Percentiles rank a stretch among this genome's conserved stretches.
phyloP scores from a whole-genome alignment of 1,140 invertebrate genomes.

The Oryzaephilus surinamensis region DNA sequence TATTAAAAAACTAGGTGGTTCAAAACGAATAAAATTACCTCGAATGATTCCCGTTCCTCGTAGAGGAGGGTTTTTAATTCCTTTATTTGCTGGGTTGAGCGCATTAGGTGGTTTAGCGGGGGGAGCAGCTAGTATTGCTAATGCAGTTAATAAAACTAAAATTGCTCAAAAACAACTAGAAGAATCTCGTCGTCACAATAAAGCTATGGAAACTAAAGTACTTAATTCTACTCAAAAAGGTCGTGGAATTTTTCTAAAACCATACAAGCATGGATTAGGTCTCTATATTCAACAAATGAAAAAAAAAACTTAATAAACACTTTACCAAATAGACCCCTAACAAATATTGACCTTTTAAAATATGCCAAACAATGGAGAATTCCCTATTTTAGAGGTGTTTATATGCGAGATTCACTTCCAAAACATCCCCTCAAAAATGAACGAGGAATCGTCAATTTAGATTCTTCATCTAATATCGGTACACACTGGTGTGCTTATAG shows the following conservation, averaged over 20 bases:
- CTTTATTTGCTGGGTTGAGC: not conserved
- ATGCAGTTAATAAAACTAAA: constrained; percentile 6
- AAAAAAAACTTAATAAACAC: not conserved
- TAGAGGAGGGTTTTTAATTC: constrained; percentile 2
- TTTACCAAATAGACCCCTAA: constrained; percentile 1
- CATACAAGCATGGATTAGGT: too few species aligned
- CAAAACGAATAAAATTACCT: too few species aligned
- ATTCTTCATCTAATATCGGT: constrained; percentile 16
- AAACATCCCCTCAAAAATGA: constrained; percentile 14
- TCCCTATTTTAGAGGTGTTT: constrained; percentile 22
- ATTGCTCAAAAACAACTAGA: too few species aligned
- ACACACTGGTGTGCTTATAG: constrained; percentile 30
- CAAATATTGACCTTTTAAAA: constrained; percentile 2
- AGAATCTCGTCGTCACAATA: not conserved
- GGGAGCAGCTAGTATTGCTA: constrained; percentile 7
- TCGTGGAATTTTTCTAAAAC: too few species aligned
- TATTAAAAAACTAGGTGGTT: too few species aligned
- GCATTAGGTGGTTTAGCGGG: constrained; percentile 6
- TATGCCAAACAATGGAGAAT: constrained; percentile 2
- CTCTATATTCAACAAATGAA: not conserved
- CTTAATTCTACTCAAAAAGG: too few species aligned
- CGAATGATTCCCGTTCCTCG: too few species aligned
- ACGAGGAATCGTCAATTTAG: constrained; percentile 28
- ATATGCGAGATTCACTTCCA: constrained; percentile 23
- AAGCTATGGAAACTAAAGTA: not conserved